phyloP scores from a whole-genome alignment of 2,888 invertebrate species.

The Xylota segnis region DNA sequence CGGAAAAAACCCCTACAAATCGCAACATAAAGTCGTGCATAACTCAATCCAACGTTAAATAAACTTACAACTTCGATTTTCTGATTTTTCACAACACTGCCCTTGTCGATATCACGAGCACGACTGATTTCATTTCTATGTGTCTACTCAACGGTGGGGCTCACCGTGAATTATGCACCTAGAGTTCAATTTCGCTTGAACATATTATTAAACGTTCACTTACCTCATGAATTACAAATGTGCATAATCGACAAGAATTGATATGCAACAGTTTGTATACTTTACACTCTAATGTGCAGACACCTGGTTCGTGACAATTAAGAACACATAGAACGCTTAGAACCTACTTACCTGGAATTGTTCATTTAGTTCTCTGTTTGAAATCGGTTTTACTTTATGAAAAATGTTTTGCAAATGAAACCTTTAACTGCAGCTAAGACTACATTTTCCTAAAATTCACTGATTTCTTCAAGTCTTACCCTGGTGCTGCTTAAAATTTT shows the following conservation, averaged over 20 bases:
- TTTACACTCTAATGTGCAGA: background rate
- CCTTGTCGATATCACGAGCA: constrained; percentile 1
- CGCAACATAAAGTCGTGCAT: background rate
- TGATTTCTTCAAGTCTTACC: too few species aligned
- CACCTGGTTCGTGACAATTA: background rate
- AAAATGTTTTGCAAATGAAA: too few species aligned
- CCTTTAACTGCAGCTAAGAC: too few species aligned
- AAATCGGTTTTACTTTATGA: too few species aligned
- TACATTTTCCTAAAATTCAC: too few species aligned
- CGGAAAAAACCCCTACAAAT: too few species aligned
- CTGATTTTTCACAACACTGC: background rate
- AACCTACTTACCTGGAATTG: too few species aligned
- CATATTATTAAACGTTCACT: constrained; percentile 11
- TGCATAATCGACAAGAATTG: constrained; percentile 23
- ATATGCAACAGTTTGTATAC: background rate
- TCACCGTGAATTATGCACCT: background rate
- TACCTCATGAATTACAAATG: constrained; percentile 24
- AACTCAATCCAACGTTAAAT: background rate
- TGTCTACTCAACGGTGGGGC: background rate
- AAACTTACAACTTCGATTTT: background rate
- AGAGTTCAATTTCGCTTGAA: constrained; percentile 16
- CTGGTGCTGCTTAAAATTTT: too few species aligned
- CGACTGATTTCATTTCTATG: constrained; percentile 43
- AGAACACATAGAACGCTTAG: too few species aligned
- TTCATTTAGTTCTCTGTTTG: too few species aligned